These are phyloP conservation scores for Melinaea menophilus DNA, from an alignment of 2,888 invertebrate species.

Conservation along the genomic window DNA sequence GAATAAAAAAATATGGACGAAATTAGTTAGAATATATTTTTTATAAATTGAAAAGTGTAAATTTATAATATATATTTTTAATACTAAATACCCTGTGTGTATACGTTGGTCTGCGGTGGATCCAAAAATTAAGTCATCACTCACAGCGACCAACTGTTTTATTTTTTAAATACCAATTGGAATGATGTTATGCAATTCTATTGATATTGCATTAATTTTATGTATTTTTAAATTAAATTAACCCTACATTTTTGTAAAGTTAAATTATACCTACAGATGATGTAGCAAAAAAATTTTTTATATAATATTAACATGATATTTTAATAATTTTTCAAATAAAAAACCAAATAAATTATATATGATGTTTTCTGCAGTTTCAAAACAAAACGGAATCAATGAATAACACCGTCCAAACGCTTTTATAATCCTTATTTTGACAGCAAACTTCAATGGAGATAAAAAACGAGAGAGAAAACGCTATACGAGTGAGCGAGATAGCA, in stretches of 20 bases:
- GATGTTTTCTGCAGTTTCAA: constrained; percentile 2
- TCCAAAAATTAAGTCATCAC: constrained; percentile 77
- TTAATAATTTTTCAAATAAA: too few species aligned
- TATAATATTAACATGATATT: too few species aligned
- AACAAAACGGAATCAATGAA: constrained; percentile 38
- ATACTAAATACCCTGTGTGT: constrained; percentile 15
- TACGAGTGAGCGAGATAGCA: constrained; percentile 43
- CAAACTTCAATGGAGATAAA: constrained; percentile 69
- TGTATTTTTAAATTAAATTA: too few species aligned
- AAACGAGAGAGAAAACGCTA: constrained; percentile 51
- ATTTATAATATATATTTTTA: neutral
- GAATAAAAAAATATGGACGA: too few species aligned
- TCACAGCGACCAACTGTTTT: constrained; percentile 53
- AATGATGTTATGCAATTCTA: constrained; percentile 48
- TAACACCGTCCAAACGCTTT: constrained; percentile 64
- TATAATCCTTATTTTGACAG: constrained; percentile 78
- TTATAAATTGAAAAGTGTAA: too few species aligned
- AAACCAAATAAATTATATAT: too few species aligned
- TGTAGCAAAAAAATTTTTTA: too few species aligned
- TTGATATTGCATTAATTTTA: neutral
- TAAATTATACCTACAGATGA: too few species aligned
- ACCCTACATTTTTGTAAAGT: too few species aligned
- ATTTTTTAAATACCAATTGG: constrained; percentile 63
- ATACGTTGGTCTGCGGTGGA: constrained; percentile 58
- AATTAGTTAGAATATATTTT: too few species aligned